Conservation (phyloP, 2,888 invertebrate species). For the Nesidiocoris tenuis region DNA sequence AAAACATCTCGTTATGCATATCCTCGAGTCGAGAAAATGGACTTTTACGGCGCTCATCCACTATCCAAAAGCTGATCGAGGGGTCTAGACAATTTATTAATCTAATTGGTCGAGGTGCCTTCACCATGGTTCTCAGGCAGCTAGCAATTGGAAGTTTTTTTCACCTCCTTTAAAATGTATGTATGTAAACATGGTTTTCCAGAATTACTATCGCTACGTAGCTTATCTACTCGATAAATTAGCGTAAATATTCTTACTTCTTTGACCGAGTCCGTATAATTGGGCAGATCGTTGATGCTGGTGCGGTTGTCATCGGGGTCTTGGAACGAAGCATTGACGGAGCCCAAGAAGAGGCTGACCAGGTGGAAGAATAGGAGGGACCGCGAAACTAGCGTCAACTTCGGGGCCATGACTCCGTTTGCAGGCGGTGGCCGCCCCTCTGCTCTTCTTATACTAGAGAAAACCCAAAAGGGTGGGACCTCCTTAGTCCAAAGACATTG, state of each 20-base stretch:
- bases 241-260: background rate
- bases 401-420: conserved; percentile 15
- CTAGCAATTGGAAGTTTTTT: too few species aligned
- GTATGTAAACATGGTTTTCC: too few species aligned
- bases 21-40: too few species aligned
- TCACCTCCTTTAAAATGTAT: too few species aligned
- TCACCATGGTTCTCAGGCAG: too few species aligned
- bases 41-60: too few species aligned
- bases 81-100: too few species aligned
- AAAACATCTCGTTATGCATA: too few species aligned
- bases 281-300: conserved; percentile 6
- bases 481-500: background rate
- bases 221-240: too few species aligned
- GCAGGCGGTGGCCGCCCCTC: conserved; percentile 3
- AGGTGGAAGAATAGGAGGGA: background rate
- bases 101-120: too few species aligned
- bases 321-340: background rate
- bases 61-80: too few species aligned
- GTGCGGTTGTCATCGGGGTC: conserved; percentile 11
- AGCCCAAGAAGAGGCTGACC: conserved; percentile 1
- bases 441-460: conserved; percentile 4
- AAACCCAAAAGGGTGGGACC: background rate
- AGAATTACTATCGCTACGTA: too few species aligned
- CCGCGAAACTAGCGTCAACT: conserved; percentile 2
- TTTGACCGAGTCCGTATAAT: background rate